Evolutionary conservation across 2,797 vertebrate genomes (phyloP), one percentile per base, ranked within the genome.

Genomic region (Smutsia gigantea): DNA sequence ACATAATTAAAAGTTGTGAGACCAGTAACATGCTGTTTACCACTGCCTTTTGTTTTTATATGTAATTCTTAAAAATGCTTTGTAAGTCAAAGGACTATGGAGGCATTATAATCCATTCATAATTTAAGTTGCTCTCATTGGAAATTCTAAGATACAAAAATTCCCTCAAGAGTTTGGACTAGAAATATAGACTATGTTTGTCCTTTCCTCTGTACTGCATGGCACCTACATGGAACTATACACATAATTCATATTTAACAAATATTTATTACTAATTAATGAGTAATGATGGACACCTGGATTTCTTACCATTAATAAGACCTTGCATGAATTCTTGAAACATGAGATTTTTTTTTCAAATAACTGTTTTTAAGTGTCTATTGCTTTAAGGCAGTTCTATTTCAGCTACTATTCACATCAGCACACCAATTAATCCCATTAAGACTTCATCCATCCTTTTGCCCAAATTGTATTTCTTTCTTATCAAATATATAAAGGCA

Each of bases 401-500:
- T 31, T 55, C 19, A 92, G 23, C 27, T 77, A 19, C 46, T 39
- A 17, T 88, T 90, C 75, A 39, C 21, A 87, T 90, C 8, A 74
- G 46, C 55, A 39, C 34, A 64, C 53, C 31, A 31, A 85, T 90
- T 93, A 97, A 95, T 42, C 51, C 29, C 34, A 92, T 92, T 84
- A 86, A 77, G 18, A 85, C 9, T n/a, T 66, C 53, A 90, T 64
- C 69, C 23, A 92, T 90, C 39, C 53, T 93, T 96, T 63, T 18
- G 42, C 17, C 27, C 10, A 87, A 75, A 81, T 53, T 85, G 25
- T 51, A 66, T 85, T 90, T 92, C 83, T 95, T 11, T 93, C 94
- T 87, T 23, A 75, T 87, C 68, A 95, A 75, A 92, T 31, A 81
- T 90, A 64, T 61, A 95, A 92, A 85, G 29, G 9, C 31, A 92